Evolutionary conservation across 2,113 vertebrate species (phyloP), one percentile per base, ranked within the genome.

Genomic region (Micronycteris hirsuta): DNA sequence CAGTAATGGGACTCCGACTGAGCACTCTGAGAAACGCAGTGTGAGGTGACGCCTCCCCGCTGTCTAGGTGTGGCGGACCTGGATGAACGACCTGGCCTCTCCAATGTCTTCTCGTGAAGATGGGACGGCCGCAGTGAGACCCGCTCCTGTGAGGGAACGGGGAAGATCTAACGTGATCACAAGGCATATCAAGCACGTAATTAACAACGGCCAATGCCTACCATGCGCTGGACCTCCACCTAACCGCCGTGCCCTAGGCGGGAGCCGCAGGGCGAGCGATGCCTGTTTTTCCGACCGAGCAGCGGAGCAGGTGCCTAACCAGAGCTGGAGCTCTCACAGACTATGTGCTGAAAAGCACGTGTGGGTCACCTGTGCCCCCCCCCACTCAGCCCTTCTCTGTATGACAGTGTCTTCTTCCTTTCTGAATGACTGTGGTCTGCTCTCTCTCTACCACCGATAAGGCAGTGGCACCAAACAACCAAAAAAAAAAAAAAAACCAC

Each of bases 381-480:
- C 70, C 19, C 56, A 63, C 45, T 65, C 36, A 10, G 68, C 87
- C 92, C 61, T 24, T 1, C 65, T 77, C 10, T 52, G 43, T 9
- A 20, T 2, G 31, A 67, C 67, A 67, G 68, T 17, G 67, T 36
- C 96, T 52, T 86, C 92, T 93, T 93, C 95, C 94, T 96, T 97
- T 96, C 96, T 93, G 82, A 94, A 94, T 93, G 95, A 82, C 92
- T 97, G 92, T 70, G 95, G 95, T 86, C 86, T 81, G 80, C 2
- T 0, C 43, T 56, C 36, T 63, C 41, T 82, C 87, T 52, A 81
- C 88, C 71, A 43, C 87, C 49, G 88, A 86, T 93, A 93, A 92
- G 36, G n/a, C 58, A 86, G 86, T 31, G 82, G 70, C 65, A 58
- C 47, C 58, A 71, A 78, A 85, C 14, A 45, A 43, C 43, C n/a